phyloP scores from a whole-genome alignment of 2,797 vertebrate species.

The Lacerta bilineata region DNA sequence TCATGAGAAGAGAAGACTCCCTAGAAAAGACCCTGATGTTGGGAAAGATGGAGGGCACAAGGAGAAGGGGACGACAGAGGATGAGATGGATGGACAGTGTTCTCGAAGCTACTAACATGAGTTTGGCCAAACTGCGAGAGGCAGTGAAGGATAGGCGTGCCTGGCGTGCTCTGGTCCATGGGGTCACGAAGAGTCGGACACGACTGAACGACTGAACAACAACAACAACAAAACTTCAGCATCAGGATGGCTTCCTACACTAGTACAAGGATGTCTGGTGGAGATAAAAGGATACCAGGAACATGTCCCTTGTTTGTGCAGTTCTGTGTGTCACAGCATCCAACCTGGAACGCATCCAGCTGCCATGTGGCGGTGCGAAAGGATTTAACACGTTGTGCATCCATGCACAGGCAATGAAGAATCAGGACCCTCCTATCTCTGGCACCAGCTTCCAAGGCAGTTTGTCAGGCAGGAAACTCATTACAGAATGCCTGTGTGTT shows the following conservation, averaged over 20 bases:
- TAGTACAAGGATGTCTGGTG: not conserved
- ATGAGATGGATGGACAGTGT: too few species aligned
- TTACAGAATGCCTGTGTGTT: conserved; percentile 8
- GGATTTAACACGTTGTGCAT: not conserved
- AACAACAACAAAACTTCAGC: too few species aligned
- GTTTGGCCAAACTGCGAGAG: too few species aligned
- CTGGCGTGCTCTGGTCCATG: too few species aligned
- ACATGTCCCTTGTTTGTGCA: not conserved
- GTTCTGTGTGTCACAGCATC: not conserved
- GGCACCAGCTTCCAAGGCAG: not conserved
- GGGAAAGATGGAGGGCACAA: too few species aligned
- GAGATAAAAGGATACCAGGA: not conserved
- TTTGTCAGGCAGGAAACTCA: conserved; percentile 17
- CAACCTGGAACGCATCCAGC: not conserved
- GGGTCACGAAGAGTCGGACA: too few species aligned
- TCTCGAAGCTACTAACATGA: too few species aligned
- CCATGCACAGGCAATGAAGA: not conserved
- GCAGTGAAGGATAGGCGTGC: too few species aligned
- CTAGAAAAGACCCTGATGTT: too few species aligned
- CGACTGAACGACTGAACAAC: too few species aligned
- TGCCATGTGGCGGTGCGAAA: not conserved
- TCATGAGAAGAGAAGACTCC: too few species aligned
- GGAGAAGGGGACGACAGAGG: too few species aligned
- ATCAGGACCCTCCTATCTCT: not conserved
- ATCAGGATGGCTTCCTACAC: not conserved